Evolutionary conservation across 2,113 vertebrate species (phyloP).

Genomic region (Leptosomus discolor): DNA sequence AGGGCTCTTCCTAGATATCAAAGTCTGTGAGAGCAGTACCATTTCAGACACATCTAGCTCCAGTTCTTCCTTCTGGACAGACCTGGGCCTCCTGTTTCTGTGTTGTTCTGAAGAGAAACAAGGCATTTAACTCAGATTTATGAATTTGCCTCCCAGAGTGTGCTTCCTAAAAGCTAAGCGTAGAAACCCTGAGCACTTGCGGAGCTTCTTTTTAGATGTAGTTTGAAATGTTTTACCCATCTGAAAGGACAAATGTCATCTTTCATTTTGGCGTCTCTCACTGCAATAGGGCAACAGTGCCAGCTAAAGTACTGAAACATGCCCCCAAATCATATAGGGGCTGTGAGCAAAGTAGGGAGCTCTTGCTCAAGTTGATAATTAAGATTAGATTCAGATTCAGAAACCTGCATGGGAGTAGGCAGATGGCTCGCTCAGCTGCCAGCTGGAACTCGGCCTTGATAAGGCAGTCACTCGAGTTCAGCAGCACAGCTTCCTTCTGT

Average conservation of each 20-base stretch:
- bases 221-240: neutral
- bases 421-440: slow-evolving; percentile 47
- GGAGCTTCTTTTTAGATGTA: neutral
- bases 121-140: neutral
- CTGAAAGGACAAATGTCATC: neutral
- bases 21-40: neutral
- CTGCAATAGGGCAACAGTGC: neutral
- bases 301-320: slow-evolving; percentile 46
- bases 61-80: neutral
- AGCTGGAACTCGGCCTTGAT: slow-evolving; percentile 49
- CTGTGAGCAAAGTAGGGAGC: slow-evolving; percentile 47
- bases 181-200: neutral
- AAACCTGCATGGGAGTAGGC: slow-evolving; percentile 42
- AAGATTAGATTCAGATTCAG: slow-evolving; percentile 58
- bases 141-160: neutral
- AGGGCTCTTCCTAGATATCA: neutral
- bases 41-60: neutral
- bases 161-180: neutral
- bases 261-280: neutral
- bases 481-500: neutral
- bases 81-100: neutral
- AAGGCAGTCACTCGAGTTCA: slow-evolving; percentile 22
- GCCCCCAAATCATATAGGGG: slow-evolving; percentile 35
- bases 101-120: neutral
- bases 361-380: slow-evolving; percentile 58